These are phyloP conservation scores for Drosophila parthenogenetica DNA, from an alignment of 2,888 invertebrate genomes.

Conservation along the genomic window DNA sequence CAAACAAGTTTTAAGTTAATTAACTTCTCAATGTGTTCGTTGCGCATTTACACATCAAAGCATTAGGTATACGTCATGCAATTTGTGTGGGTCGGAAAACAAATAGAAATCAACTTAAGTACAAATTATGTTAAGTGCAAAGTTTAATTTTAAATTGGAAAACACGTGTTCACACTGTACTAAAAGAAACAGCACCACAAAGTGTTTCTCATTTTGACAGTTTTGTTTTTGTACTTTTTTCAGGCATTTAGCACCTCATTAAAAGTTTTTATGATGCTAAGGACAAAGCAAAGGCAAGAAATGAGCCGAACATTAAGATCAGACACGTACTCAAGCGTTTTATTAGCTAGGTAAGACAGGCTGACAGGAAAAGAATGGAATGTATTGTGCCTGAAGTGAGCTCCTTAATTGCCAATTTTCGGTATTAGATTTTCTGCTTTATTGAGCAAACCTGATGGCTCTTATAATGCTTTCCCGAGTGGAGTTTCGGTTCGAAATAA, in stretches of 20 bases:
- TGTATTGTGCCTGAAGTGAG: conserved; percentile 25
- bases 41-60: conserved; percentile 60
- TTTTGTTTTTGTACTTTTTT: conserved; percentile 22
- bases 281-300: conserved; percentile 15
- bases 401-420: conserved; percentile 51
- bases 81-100: not conserved
- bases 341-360: conserved; percentile 20
- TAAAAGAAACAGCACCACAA: not conserved
- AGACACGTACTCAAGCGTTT: conserved; percentile 51
- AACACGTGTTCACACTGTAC: conserved; percentile 27
- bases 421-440: conserved; percentile 41
- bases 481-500: conserved; percentile 6
- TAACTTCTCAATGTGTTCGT: conserved; percentile 36
- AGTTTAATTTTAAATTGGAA: conserved; percentile 48
- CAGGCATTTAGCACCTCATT: conserved; percentile 53
- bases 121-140: conserved; percentile 43
- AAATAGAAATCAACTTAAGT: conserved; percentile 30
- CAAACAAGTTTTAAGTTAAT: conserved; percentile 45
- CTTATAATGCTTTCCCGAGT: not conserved
- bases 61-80: conserved; percentile 31
- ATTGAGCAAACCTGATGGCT: conserved; percentile 22
- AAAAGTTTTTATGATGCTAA: conserved; percentile 51
- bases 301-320: conserved; percentile 25
- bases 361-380: not conserved
- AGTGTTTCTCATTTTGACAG: conserved; percentile 16